Base-by-base conservation (phyloP, 2,888 invertebrate species). In the Halictus ligatus region DNA sequence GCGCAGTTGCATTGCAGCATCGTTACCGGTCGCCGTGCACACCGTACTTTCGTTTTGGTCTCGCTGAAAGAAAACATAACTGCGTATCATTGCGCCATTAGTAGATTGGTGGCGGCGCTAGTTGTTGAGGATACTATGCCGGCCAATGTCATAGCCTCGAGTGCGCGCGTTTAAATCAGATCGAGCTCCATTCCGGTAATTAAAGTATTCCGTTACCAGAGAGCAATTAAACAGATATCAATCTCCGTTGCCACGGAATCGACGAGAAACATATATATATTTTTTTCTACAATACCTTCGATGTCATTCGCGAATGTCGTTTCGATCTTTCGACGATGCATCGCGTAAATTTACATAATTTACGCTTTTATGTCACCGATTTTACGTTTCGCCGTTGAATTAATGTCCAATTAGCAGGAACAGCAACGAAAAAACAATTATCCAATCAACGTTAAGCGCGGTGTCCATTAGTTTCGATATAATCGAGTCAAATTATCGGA, bases 111-210 rank as follows among this genome's bases (percentile, higher is more conserved):
- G 0, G 96, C 96, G 75, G 96, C 94, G 87, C 95, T 95, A 93
- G 96, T 95, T 0, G 96, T 94, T 96, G 96, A 96, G 78, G 96
- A 96, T 18, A 96, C 95, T 40, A 96, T 96, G 43, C 96, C 92
- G 25, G 96, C 97, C 85, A 97, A 86, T 0, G 96, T 96, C 7
- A 96, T 96, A 0, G 96, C 96, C 92, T 96, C 96, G 92, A 97
- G 96, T 0, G 96, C 96, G 8, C 96, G 96, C 88, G 96, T 95
- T 77, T 96, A 96, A 1, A 96, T 96, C 5, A 96, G 93, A 94
- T 96, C 96, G 0, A 96, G 96, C 91, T 96, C 96, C 90, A 97
- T 96, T 89, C 97, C 97, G 92, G 82, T 95, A 95, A 87, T 88
- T 83, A 81, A 78, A 81, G 40, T 72, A 83, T 78, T 76, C 46